Conservation (phyloP, 2,113 vertebrate genomes). For the Regulus satrapa region DNA sequence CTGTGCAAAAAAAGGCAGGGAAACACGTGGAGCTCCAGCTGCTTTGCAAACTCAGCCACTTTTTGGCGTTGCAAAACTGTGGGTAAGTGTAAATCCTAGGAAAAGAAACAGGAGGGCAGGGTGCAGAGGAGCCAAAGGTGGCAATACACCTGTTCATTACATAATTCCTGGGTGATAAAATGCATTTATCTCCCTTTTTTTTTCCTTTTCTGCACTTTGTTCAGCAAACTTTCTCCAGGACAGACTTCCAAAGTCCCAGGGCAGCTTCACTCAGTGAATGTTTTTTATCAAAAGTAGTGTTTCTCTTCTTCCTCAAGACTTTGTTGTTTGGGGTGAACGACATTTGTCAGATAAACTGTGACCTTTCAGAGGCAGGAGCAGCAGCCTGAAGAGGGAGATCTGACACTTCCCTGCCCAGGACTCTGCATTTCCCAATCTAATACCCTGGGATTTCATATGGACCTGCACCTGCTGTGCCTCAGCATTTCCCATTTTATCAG, state of each 20-base stretch:
- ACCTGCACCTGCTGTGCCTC: not conserved
- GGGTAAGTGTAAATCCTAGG: not conserved
- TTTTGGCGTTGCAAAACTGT: not conserved
- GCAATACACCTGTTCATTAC: not conserved
- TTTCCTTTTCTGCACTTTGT: not conserved
- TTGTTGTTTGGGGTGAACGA: not conserved
- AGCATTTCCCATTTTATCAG: not conserved
- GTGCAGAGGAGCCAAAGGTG: not conserved
- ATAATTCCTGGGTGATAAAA: not conserved
- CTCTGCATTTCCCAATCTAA: not conserved
- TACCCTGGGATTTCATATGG: not conserved
- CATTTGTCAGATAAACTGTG: not conserved
- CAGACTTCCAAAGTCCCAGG: not conserved
- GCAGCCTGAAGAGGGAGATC: not conserved
- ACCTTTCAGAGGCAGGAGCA: not conserved
- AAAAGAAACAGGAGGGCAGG: not conserved
- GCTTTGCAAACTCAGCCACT: not conserved
- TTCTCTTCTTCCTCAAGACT: not conserved
- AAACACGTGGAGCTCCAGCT: not conserved
- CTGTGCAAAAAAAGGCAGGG: not conserved
- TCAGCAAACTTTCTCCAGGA: not conserved
- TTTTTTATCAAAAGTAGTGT: not conserved
- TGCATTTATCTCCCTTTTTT: not conserved
- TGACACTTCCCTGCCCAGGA: not conserved
- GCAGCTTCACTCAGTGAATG: not conserved